Evolutionary conservation across 2,888 invertebrate genomes (phyloP), one percentile per base, ranked within the genome.

Genomic region (Branchellion lobata): DNA sequence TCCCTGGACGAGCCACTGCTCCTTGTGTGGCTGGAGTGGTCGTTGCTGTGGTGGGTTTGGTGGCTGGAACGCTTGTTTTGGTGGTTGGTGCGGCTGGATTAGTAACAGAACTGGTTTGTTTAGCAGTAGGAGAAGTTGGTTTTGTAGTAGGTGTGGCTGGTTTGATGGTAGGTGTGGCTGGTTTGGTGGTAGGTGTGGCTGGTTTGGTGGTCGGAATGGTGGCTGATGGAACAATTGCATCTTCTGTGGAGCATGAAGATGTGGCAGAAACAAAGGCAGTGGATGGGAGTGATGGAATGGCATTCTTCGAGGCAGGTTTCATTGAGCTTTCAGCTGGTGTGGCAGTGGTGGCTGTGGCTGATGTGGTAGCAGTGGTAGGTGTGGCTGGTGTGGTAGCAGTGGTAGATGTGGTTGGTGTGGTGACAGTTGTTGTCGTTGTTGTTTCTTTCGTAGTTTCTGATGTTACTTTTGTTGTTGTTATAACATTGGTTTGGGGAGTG

Each of bases 1-100:
- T 77, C 24, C 77, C 77, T 27, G 77, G 77, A 27, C 75, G 47
- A 14, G 53, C 75, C 1, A 75, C 75, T 53, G 75, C 51, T 51
- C 51, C 21, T 47, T 47, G 53, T 75, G 75, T 53, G 40, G 75
- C 1, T 36, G 72, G 27, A 8, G 69, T 69, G 5, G 33, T 69
- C 5, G 34, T 69, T 24, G 69, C 8, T 69, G 27, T 5, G 3
- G 69, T 5, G 2, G 69, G 2, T 11, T 3, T 21, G 27, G 69
- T 69, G 2, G 34, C n/a, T 29, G 69, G 5, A 57, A n/a, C n/a
- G n/a, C 3, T 57, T 24, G 8, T 18, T 57, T 57, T 5, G 5
- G 61, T 24, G 61, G 61, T 57, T 57, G 69, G 8, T 69, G 69
- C 29, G 8, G 65, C 21, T 65, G 65, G 24, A 8, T 5, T 65